Conservation (phyloP, 2,797 vertebrate genomes). For the Cephalopachus bancanus region DNA sequence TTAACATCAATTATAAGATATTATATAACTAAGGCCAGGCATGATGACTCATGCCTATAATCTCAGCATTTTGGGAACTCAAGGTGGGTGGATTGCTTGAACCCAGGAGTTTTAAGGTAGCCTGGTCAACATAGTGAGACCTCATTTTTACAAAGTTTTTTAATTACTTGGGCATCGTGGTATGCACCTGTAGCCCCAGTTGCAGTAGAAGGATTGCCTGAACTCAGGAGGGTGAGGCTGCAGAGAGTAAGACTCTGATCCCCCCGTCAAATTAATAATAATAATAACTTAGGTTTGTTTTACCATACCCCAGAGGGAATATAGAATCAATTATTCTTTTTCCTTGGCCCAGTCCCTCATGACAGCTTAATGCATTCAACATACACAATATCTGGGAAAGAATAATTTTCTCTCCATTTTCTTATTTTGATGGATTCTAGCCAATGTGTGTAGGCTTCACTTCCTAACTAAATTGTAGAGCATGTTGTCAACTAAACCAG, state of each 20-base stretch:
- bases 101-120: too few relatives aligned
- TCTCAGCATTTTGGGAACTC: too few relatives aligned
- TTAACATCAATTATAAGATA: slow-evolving; percentile 22
- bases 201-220: too few relatives aligned
- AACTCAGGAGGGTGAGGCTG: too few relatives aligned
- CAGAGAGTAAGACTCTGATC: too few relatives aligned
- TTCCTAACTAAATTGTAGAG: background rate
- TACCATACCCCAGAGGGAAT: background rate
- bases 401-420: background rate
- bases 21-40: background rate
- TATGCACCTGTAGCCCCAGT: too few relatives aligned
- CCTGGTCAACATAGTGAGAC: too few relatives aligned
- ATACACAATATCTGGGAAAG: background rate
- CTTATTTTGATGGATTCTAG: background rate
- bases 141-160: too few relatives aligned
- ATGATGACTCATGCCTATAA: too few relatives aligned
- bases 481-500: slow-evolving; percentile 12
- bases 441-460: background rate
- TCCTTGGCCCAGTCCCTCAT: background rate
- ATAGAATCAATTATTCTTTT: background rate
- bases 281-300: background rate
- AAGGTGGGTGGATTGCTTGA: too few relatives aligned
- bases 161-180: too few relatives aligned
- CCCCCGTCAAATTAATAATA: too few relatives aligned
- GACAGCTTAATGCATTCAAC: background rate